These are phyloP conservation scores for Diglossa cyanea DNA, from an alignment of 2,797 vertebrate genomes.

Conservation along the genomic window DNA sequence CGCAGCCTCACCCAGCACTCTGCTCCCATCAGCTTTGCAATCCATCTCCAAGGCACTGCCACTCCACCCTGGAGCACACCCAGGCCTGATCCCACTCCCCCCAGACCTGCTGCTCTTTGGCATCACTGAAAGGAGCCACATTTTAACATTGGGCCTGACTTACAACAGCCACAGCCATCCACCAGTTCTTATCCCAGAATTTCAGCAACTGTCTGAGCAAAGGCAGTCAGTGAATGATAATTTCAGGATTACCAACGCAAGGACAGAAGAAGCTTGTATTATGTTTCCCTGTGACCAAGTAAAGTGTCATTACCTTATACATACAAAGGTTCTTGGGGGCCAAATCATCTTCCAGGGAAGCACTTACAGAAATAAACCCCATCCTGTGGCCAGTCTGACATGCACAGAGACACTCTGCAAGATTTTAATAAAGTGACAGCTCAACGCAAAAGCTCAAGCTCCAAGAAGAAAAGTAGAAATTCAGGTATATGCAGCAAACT, in stretches of 20 bases:
- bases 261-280: background rate
- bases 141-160: background rate
- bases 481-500: background rate
- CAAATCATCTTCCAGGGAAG: background rate
- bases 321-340: background rate
- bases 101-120: background rate
- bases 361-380: background rate
- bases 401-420: background rate
- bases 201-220: background rate
- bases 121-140: background rate
- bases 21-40: background rate
- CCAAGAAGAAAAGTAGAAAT: background rate
- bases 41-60: background rate
- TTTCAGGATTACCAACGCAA: background rate
- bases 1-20: rapidly evolving
- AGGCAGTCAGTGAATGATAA: background rate
- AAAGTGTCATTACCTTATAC: background rate
- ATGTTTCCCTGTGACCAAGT: background rate
- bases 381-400: constrained; percentile 1
- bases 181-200: background rate
- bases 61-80: background rate
- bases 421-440: background rate
- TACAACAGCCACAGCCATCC: background rate
- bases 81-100: background rate
- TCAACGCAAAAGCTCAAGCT: background rate